These are phyloP conservation scores for Aotus griseimembra DNA, from an alignment of 2,797 vertebrate genomes.

Conservation along the genomic window DNA sequence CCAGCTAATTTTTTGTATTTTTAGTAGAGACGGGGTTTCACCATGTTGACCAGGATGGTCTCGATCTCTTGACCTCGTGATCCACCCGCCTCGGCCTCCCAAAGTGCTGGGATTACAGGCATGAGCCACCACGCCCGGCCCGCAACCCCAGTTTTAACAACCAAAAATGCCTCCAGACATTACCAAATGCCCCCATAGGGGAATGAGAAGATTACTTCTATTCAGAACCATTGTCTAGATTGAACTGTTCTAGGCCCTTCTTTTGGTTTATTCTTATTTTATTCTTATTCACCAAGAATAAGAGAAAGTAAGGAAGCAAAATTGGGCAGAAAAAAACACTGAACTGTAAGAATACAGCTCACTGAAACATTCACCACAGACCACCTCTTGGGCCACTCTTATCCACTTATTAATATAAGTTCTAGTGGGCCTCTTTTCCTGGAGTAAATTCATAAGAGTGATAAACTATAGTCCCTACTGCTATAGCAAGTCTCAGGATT, in stretches of 20 bases:
- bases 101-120: too few relatives aligned
- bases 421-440: neutral
- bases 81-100: too few relatives aligned
- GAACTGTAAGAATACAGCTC: neutral
- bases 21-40: too few relatives aligned
- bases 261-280: neutral
- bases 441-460: neutral
- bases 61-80: too few relatives aligned
- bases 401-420: neutral
- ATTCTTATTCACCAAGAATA: neutral
- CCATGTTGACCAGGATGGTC: too few relatives aligned
- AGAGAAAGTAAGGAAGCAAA: neutral
- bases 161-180: neutral
- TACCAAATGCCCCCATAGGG: neutral
- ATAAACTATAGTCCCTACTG: neutral
- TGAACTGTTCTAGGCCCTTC: neutral
- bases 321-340: neutral
- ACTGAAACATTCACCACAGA: neutral
- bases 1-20: too few relatives aligned
- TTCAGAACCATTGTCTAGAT: neutral
- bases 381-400: neutral
- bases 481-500: neutral
- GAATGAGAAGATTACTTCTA: neutral
- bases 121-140: too few relatives aligned
- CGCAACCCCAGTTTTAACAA: neutral